A percentile compares a stretch with the other conserved stretches of the same genome.
These are phyloP conservation scores for Euphonia xanthogaster DNA, from an alignment of 2,797 vertebrate species.

Conservation along the genomic window DNA sequence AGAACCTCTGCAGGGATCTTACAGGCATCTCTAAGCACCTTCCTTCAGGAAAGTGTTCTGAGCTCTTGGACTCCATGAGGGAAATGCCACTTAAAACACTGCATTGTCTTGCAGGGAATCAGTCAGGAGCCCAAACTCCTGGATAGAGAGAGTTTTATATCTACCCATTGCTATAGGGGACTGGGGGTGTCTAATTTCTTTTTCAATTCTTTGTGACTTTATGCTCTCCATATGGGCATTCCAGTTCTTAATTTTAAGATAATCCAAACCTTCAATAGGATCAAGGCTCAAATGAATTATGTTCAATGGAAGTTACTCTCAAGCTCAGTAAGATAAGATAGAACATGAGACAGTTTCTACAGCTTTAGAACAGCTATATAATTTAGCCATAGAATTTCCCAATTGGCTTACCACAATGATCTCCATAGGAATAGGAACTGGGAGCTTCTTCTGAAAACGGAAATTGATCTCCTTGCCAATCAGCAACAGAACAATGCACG, in stretches of 20 bases:
- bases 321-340: not conserved
- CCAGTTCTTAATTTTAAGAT: not conserved
- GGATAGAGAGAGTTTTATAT: not conserved
- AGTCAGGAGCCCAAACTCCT: not conserved
- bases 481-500: conserved; percentile 85
- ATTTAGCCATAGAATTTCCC: not conserved
- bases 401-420: conserved; percentile 87
- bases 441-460: conserved; percentile 89
- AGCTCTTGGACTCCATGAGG: not conserved
- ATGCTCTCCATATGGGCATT: not conserved
- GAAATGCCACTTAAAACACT: not conserved
- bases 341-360: not conserved
- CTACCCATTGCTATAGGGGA: not conserved
- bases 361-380: not conserved
- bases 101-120: not conserved
- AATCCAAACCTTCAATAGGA: not conserved
- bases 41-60: not conserved
- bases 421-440: conserved; percentile 93
- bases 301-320: not conserved
- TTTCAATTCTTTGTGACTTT: not conserved
- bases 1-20: not conserved
- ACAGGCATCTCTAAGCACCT: not conserved
- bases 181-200: not conserved
- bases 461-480: conserved; percentile 89
- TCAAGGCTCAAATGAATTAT: not conserved